Conservation (phyloP, 2,797 vertebrate species). For the Pseudochirops corinnae region DNA sequence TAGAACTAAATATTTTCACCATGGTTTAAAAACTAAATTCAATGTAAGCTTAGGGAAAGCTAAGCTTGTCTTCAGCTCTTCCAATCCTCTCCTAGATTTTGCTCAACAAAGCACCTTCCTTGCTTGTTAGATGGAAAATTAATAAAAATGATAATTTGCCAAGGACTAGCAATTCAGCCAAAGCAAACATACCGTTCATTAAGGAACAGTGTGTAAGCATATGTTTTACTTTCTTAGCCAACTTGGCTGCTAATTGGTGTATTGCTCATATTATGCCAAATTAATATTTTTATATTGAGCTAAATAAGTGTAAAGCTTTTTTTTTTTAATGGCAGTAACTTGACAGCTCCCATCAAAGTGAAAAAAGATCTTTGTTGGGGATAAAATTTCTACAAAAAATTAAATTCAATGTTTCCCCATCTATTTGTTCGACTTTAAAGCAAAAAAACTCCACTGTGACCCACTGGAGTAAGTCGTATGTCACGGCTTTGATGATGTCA, state of each 20-base stretch:
- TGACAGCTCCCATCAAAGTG: slow-evolving; percentile 1
- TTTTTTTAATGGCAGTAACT: not conserved
- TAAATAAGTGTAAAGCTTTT: slow-evolving; percentile 40
- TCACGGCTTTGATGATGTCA: not conserved
- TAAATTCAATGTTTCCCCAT: slow-evolving; percentile 27
- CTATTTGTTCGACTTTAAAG: slow-evolving; percentile 28
- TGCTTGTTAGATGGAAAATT: slow-evolving; percentile 53
- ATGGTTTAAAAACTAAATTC: slow-evolving; percentile 57
- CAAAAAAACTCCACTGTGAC: not conserved
- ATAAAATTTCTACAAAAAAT: slow-evolving; percentile 12
- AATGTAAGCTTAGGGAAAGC: slow-evolving; percentile 19
- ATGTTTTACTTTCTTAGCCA: slow-evolving; percentile 45
- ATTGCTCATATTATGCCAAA: slow-evolving; percentile 57
- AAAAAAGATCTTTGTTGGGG: slow-evolving; percentile 32
- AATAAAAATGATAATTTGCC: slow-evolving; percentile 51
- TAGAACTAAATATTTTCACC: slow-evolving; percentile 27
- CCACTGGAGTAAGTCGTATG: not conserved
- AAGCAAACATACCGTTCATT: slow-evolving; percentile 41
- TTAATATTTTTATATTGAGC: slow-evolving; percentile 20
- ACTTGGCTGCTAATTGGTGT: slow-evolving; percentile 31
- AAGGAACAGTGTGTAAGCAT: slow-evolving; percentile 52
- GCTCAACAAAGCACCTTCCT: not conserved
- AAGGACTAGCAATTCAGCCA: slow-evolving; percentile 57
- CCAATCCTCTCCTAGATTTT: not conserved
- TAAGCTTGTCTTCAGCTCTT: slow-evolving; percentile 54